Conservation (phyloP, 1,140 invertebrate species). For the Dendroctonus ponderosae region DNA sequence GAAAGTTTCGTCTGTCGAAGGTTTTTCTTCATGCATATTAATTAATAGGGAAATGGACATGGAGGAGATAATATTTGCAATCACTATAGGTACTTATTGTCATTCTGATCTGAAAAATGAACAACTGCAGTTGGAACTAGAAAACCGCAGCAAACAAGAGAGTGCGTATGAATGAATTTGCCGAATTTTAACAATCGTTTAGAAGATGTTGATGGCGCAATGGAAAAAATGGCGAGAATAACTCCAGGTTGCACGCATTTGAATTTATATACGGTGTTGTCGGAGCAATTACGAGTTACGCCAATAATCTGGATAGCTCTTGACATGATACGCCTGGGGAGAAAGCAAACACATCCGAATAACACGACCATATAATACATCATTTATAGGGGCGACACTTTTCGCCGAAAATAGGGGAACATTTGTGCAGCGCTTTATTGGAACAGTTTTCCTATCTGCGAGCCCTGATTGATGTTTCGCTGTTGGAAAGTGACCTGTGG, state of each 20-base stretch:
- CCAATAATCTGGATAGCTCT: slow-evolving; percentile 15
- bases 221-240: slow-evolving; percentile 1
- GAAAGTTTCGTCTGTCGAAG: too few relatives aligned
- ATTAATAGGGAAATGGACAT: too few relatives aligned
- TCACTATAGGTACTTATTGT: too few relatives aligned
- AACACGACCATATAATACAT: slow-evolving; percentile 9
- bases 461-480: background rate
- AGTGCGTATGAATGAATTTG: too few relatives aligned
- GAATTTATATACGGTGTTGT: slow-evolving; percentile 26
- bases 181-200: too few relatives aligned
- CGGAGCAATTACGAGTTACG: slow-evolving; percentile 11
- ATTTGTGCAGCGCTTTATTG: background rate
- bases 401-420: background rate
- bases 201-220: too few relatives aligned
- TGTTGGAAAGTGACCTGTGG: background rate
- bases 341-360: slow-evolving; percentile 15
- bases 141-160: too few relatives aligned
- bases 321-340: slow-evolving; percentile 21
- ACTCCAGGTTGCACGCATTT: slow-evolving; percentile 19
- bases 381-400: background rate
- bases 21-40: too few relatives aligned
- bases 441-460: background rate
- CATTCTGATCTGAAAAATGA: too few relatives aligned
- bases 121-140: too few relatives aligned
- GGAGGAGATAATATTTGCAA: too few relatives aligned